Evolutionary conservation across 2,797 vertebrate species (phyloP).

Genomic region (Hoplostethus atlanticus): DNA sequence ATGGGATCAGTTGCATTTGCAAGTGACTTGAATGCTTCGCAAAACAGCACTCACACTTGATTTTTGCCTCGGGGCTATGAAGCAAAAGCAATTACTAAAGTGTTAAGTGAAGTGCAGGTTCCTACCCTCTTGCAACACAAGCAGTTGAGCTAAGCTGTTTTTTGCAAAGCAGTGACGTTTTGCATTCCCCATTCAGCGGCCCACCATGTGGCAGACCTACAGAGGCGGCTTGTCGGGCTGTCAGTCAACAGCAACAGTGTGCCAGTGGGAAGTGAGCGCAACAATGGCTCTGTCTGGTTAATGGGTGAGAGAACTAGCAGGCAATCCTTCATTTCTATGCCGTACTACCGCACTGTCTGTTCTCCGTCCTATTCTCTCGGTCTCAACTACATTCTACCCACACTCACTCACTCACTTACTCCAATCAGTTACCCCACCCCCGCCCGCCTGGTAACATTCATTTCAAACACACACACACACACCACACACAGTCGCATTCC

Average conservation of each 20-base stretch:
- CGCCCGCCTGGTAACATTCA: constrained; percentile 76
- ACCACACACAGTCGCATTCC: constrained; percentile 69
- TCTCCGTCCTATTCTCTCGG: constrained; percentile 59
- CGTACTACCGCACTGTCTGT: constrained; percentile 72
- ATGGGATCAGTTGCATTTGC: constrained; percentile 33
- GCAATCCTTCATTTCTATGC: constrained; percentile 77
- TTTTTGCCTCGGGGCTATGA: constrained; percentile 31
- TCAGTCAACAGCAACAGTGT: constrained; percentile 82
- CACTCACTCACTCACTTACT: constrained; percentile 53
- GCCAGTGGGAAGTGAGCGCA: constrained; percentile 75
- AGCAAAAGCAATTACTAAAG: constrained; percentile 50
- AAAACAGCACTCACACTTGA: constrained; percentile 33
- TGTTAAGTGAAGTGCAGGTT: constrained; percentile 69
- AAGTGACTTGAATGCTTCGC: constrained; percentile 33
- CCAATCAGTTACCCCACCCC: constrained; percentile 74
- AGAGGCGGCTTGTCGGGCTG: constrained; percentile 78
- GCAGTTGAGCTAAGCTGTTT: constrained; percentile 76
- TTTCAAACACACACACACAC: constrained; percentile 63
- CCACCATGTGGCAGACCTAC: constrained; percentile 82
- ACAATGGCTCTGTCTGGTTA: constrained; percentile 83
- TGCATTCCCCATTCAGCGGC: constrained; percentile 74
- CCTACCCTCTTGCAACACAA: constrained; percentile 56
- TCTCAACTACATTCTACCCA: constrained; percentile 67
- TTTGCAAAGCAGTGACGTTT: constrained; percentile 68
- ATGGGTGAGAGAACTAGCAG: constrained; percentile 80